Conservation (phyloP, 2,797 vertebrate species). For the Salarias fasciatus region DNA sequence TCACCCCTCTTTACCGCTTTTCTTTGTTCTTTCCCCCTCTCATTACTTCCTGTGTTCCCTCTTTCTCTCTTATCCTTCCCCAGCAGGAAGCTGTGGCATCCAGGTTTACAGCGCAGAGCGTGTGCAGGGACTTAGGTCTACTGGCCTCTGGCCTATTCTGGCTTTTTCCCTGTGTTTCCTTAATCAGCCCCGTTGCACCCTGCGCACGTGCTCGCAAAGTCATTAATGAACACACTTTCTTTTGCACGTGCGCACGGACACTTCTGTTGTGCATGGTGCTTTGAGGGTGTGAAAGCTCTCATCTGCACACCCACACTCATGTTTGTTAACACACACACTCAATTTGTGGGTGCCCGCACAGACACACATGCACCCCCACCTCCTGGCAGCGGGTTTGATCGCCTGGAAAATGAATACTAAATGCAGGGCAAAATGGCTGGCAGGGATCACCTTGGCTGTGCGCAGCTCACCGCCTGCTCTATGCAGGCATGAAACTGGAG, state of each 20-base stretch:
- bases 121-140: slow-evolving; percentile 44
- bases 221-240: slow-evolving; percentile 43
- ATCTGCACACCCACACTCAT: slow-evolving; percentile 23
- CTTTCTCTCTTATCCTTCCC: slow-evolving; percentile 63
- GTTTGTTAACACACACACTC: too few relatives aligned
- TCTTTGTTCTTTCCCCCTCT: slow-evolving; percentile 64
- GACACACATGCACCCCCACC: slow-evolving; percentile 36
- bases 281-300: slow-evolving; percentile 40
- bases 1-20: slow-evolving; percentile 54
- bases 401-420: slow-evolving; percentile 80
- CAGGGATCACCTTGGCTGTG: slow-evolving; percentile 74
- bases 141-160: slow-evolving; percentile 68
- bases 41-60: slow-evolving; percentile 61
- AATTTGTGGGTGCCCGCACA: slow-evolving; percentile 4
- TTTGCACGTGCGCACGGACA: too few relatives aligned
- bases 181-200: slow-evolving; percentile 59
- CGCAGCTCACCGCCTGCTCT: slow-evolving; percentile 45
- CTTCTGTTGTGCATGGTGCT: slow-evolving; percentile 42
- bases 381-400: slow-evolving; percentile 73
- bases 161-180: slow-evolving; percentile 49
- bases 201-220: slow-evolving; percentile 54
- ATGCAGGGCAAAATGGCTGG: slow-evolving; percentile 76
- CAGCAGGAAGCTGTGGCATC: slow-evolving; percentile 67
- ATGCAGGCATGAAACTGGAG: slow-evolving; percentile 60
- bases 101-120: slow-evolving; percentile 59